These are phyloP conservation scores for Cerceris ruficornis DNA, from an alignment of 2,888 invertebrate genomes.

Conservation along the genomic window DNA sequence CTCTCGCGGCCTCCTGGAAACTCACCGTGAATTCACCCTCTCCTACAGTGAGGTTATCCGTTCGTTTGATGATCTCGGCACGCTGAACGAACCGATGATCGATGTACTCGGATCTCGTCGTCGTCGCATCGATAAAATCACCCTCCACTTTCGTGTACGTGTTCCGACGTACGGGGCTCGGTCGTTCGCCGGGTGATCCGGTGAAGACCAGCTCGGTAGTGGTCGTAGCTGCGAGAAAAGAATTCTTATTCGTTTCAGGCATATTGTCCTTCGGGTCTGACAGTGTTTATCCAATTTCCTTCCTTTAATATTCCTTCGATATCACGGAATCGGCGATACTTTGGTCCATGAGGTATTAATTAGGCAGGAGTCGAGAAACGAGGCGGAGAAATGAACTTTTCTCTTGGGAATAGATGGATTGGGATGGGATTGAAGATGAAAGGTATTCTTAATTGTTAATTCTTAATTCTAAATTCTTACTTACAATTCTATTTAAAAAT, in stretches of 20 bases:
- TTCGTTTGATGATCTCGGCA: slow-evolving; percentile 84
- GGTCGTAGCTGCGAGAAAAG: slow-evolving; percentile 85
- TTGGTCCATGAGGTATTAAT: no score
- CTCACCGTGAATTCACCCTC: slow-evolving; percentile 84
- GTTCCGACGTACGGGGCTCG: slow-evolving; percentile 87
- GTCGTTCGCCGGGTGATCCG: slow-evolving; percentile 86
- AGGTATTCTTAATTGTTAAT: no score
- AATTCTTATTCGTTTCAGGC: not conserved
- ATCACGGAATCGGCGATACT: no score
- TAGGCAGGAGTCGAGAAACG: no score
- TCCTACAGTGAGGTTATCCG: slow-evolving; percentile 86
- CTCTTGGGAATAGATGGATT: no score
- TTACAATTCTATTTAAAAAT: no score
- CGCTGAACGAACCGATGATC: slow-evolving; percentile 86
- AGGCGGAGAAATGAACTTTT: no score
- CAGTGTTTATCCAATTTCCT: no score
- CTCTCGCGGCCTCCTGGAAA: not conserved
- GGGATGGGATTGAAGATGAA: no score
- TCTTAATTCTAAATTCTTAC: no score
- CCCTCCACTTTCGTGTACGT: slow-evolving; percentile 91
- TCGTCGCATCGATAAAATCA: slow-evolving; percentile 88
- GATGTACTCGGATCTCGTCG: slow-evolving; percentile 86
- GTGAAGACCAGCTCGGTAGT: slow-evolving; percentile 88
- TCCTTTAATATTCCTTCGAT: no score
- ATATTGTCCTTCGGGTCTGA: not conserved